Evolutionary conservation across 1,140 invertebrate species (phyloP), one percentile per base, ranked within the genome.

Genomic region (Dryas iulia): DNA sequence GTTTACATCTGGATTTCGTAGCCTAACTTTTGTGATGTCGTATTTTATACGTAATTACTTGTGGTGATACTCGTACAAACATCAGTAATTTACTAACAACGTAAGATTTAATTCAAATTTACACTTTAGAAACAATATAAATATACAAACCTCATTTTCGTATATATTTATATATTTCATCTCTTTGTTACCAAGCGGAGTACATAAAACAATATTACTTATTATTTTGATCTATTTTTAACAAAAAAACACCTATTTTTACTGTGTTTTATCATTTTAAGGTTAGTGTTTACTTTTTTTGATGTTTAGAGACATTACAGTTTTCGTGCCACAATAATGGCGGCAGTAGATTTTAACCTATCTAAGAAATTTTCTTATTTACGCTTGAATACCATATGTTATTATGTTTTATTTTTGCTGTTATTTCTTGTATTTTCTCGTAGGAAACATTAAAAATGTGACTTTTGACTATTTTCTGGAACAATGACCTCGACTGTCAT

Each of bases 1-100:
- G 90, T 92, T 91, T 92, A 92, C 91, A 92, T 92, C 91, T 90
- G 83, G 87, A 86, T 92, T 91, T 90, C 77, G 69, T 79, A 89
- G 72, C 77, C 68, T 86, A 79, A 74, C 79, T 89, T 81, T 87
- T 87, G 83, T 83, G 82, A 82, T 90, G 82, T 82, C 84, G 78
- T 82, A 78, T 84, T 79, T 76, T 78, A 57, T 31, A 56, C 53
- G 54, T 24, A 53, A 56, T 64, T 67, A 31, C 33, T 69, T 58
- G 53, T 71, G 57, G 54, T 66, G 28, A 47, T 47, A 63, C 24
- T 59, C 31, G 1, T 31, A 39, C 39, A 66, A 53, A 31, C 10
- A 53, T 30, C 18, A 60, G 11, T 35, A 4, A 54, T 70, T 23
- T 53, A 14, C 30, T 53, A 28, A 47, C 24, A 62, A 69, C 31